A percentile compares a stretch with the other conserved stretches of the same genome.
Evolutionary conservation across 2,797 vertebrate species (phyloP).

Genomic region (Anisognathus igniventris): DNA sequence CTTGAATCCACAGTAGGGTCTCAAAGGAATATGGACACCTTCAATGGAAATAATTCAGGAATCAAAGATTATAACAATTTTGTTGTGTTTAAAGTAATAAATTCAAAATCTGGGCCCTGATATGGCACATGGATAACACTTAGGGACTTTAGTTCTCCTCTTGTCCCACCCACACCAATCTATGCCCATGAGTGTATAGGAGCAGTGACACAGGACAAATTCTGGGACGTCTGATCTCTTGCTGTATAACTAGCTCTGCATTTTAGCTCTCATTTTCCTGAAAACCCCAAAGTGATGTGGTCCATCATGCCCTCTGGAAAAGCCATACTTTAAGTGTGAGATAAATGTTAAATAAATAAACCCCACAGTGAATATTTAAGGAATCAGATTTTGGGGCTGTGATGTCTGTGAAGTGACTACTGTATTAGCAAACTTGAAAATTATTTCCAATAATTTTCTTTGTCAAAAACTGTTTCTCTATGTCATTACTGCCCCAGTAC

Average conservation of each 20-base stretch:
- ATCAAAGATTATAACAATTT: background rate
- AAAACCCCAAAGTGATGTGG: background rate
- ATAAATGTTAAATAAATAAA: background rate
- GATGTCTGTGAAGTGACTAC: background rate
- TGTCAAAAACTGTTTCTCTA: background rate
- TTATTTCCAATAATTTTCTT: background rate
- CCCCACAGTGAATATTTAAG: background rate
- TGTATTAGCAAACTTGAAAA: background rate
- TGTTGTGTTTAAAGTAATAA: background rate
- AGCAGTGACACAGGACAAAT: background rate
- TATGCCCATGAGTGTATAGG: background rate
- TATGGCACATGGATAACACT: background rate
- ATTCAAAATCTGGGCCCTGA: background rate
- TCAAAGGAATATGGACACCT: background rate
- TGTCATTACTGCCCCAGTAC: background rate
- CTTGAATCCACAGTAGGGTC: background rate
- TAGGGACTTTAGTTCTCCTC: background rate
- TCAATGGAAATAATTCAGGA: background rate
- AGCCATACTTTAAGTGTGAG: background rate
- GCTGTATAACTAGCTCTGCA: background rate
- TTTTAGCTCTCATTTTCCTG: background rate
- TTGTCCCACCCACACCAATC: accelerated
- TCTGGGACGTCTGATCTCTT: background rate
- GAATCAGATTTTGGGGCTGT: background rate
- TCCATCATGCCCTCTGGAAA: background rate